Base-by-base conservation (phyloP, 2,113 vertebrate genomes). In the Hemibagrus wyckioides region DNA sequence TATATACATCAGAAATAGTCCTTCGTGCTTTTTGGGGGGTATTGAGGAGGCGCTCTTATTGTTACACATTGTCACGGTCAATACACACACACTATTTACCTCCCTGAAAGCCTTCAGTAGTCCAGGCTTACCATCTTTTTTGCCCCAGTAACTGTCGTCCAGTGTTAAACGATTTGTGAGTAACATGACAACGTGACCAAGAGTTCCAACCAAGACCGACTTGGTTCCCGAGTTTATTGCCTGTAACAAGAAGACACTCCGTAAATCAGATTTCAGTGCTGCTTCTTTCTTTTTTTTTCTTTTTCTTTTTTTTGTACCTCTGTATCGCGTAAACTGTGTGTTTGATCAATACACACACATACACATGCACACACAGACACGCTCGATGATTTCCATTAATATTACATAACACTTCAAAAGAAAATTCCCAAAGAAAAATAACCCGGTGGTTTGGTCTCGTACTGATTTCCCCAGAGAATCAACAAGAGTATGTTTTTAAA, bases 1-100 rank as follows among this genome's bases (percentile, higher is more conserved):
- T 97, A 97, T 97, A 92, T 97, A 97, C 96, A 96, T 89, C 80
- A 93, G 92, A 94, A 86, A n/a, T 89, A 84, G 87, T 89, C 69
- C 61, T 96, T 92, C 93, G 94, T 95, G 89, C 89, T 88, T 84
- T 88, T 39, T n/a, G n/a, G 85, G 82, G 87, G 80, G 85, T 87
- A 59, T 88, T 90, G 77, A 90, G 67, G 85, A 88, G 89, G 87
- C 73, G 79, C 63, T 89, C 52, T 80, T 88, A 80, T 89, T 95
- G 93, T 94, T 94, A 95, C 92, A 69, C 41, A 54, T 52, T 83
- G 79, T 82, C 93, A 92, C 90, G 30, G 90, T 94, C 80, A 83
- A 86, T 36, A 76, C 67, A 82, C 44, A 75, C 67, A 82, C 75
- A 65, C 67, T 44, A 71, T 59, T 81, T 30, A 83, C 84, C 81